These are phyloP conservation scores for Meleagris gallopavo DNA, from an alignment of 2,113 vertebrate species.

Conservation along the genomic window DNA sequence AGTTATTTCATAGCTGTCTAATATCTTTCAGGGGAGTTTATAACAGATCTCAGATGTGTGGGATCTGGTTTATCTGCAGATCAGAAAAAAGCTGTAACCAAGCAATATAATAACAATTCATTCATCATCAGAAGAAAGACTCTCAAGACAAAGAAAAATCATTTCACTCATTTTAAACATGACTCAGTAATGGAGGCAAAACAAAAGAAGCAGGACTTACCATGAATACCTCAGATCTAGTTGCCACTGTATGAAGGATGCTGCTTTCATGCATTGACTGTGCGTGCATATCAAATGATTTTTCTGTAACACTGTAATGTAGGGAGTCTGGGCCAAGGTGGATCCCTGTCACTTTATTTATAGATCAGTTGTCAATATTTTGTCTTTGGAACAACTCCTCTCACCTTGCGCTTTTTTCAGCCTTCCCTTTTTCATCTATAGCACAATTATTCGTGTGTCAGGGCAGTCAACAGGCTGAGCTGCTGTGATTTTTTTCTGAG, in stretches of 20 bases:
- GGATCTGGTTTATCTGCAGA: not conserved
- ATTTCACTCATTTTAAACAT: constrained; percentile 31
- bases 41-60: not conserved
- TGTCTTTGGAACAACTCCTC: constrained; percentile 7
- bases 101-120: not conserved
- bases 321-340: not conserved
- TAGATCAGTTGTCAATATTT: not conserved
- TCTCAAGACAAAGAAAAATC: constrained; percentile 40
- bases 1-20: not conserved
- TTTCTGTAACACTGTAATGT: not conserved
- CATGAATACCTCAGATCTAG: not conserved
- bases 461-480: constrained; percentile 51
- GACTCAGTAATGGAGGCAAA: not conserved
- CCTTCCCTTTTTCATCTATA: not conserved
- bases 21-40: not conserved
- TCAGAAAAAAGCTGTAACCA: not conserved
- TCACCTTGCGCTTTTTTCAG: constrained; percentile 7
- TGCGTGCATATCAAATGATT: not conserved
- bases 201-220: not conserved
- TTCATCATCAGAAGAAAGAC: not conserved
- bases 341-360: not conserved
- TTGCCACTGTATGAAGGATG: not conserved
- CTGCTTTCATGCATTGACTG: not conserved
- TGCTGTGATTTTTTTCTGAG: constrained; percentile 13
- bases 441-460: not conserved